Conservation (phyloP, 2,888 invertebrate species). For the Sepioteuthis lessoniana region DNA sequence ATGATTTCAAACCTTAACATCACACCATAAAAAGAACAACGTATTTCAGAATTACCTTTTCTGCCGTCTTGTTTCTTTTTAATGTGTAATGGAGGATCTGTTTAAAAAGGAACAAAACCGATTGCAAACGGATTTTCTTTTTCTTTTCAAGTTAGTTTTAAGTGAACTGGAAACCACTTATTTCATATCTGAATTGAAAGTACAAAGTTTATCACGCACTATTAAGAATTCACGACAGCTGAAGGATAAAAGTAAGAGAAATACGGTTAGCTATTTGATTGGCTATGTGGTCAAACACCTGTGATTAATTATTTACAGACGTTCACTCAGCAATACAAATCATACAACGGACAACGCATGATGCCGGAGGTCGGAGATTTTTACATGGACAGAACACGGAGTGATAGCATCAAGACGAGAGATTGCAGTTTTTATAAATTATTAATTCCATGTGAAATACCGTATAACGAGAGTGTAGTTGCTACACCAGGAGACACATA, state of each 20-base stretch:
- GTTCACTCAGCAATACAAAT: background rate
- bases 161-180: background rate
- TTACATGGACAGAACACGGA: background rate
- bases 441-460: background rate
- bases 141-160: no score
- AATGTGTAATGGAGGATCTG: no score
- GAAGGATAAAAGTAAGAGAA: background rate
- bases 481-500: background rate
- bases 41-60: no score
- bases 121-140: background rate
- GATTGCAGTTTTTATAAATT: background rate
- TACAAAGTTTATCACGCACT: background rate
- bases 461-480: background rate
- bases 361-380: background rate
- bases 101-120: background rate
- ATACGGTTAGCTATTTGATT: background rate
- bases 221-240: background rate
- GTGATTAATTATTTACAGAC: background rate
- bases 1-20: no score
- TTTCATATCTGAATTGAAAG: background rate
- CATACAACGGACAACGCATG: background rate
- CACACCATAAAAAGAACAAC: no score
- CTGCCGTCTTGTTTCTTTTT: no score
- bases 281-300: background rate
- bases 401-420: background rate